Evolutionary conservation across 1,140 invertebrate species (phyloP).

Genomic region (Varroa destructor): DNA sequence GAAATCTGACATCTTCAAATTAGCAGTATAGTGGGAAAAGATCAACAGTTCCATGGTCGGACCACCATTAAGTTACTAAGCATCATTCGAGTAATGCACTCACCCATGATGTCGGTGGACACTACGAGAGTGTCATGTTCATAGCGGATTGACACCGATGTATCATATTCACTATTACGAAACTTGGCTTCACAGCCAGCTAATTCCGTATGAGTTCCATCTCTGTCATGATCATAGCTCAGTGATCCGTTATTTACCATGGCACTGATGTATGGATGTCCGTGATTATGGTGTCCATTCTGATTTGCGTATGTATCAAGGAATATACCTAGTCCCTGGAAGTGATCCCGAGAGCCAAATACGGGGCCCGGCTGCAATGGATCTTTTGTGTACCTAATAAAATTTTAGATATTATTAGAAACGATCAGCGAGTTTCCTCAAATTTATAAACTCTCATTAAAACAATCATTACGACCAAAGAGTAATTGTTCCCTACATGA

Average conservation of each 20-base stretch:
- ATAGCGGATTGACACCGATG: constrained; percentile 76
- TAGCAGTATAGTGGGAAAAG: too few relatives aligned
- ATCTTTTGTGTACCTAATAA: constrained; percentile 61
- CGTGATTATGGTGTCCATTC: constrained; percentile 95
- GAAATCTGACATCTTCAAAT: too few relatives aligned
- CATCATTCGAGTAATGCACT: neutral
- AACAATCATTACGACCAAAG: too few relatives aligned
- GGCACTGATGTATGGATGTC: constrained; percentile 93
- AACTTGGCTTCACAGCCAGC: constrained; percentile 87
- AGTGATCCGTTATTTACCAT: constrained; percentile 94
- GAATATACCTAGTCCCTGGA: constrained; percentile 80
- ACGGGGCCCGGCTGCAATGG: constrained; percentile 67
- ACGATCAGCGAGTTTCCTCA: too few relatives aligned
- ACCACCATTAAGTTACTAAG: too few relatives aligned
- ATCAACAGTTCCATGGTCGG: too few relatives aligned
- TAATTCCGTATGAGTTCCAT: constrained; percentile 93
- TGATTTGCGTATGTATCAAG: constrained; percentile 98
- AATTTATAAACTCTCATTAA: too few relatives aligned
- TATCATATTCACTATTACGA: constrained; percentile 79
- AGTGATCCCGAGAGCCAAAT: constrained; percentile 87
- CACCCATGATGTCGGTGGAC: constrained; percentile 15
- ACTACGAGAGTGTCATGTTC: constrained; percentile 53
- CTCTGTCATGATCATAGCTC: constrained; percentile 91
- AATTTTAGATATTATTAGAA: too few relatives aligned
- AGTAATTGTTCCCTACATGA: too few relatives aligned